Evolutionary conservation across 1,140 invertebrate species (phyloP).

Genomic region (Atta colombica): DNA sequence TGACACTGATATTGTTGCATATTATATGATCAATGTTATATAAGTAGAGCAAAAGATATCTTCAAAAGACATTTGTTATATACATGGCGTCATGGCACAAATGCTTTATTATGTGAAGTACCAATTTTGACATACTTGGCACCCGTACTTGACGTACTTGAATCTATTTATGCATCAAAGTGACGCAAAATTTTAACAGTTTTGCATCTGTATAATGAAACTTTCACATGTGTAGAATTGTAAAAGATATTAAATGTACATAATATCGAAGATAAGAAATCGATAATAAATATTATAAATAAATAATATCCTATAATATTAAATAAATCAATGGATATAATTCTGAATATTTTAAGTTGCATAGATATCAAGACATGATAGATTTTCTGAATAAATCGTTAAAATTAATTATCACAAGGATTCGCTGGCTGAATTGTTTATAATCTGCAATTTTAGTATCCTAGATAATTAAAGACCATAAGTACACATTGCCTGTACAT

Average conservation of each 20-base stretch:
- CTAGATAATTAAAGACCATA: neutral
- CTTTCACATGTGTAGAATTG: neutral
- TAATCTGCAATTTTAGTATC: neutral
- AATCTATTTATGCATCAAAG: neutral
- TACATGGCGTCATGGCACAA: neutral
- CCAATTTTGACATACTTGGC: neutral
- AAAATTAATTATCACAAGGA: neutral
- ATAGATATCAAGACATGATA: neutral
- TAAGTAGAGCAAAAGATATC: conserved; percentile 1
- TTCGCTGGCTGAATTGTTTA: neutral
- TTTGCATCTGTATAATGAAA: neutral
- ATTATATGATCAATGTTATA: neutral
- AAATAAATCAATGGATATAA: neutral
- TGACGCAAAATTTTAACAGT: neutral
- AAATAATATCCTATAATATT: neutral
- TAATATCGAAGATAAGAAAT: neutral
- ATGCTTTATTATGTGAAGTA: neutral
- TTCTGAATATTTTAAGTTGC: neutral
- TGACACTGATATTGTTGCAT: neutral
- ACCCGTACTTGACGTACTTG: neutral
- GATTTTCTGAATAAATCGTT: neutral
- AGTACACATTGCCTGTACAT: neutral
- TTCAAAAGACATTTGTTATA: neutral
- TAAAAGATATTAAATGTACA: too few relatives aligned
- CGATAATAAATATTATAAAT: neutral